phyloP scores from a whole-genome alignment of 2,797 vertebrate species.

The Gadopsis bispinosus region DNA sequence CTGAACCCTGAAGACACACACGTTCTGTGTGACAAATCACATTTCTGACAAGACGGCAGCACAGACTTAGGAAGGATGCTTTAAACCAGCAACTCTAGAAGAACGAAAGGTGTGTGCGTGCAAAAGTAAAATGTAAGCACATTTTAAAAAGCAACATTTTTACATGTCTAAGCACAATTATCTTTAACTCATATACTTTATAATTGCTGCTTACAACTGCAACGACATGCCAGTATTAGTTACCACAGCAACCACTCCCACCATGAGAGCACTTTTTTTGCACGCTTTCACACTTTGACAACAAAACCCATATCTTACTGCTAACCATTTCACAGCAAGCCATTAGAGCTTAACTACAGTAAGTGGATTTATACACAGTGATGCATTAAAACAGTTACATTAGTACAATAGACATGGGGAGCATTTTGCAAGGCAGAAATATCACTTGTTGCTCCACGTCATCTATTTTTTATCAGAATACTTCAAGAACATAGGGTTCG shows the following conservation, averaged over 20 bases:
- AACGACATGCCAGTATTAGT: not conserved
- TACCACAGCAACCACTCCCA: constrained; percentile 32
- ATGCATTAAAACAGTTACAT: not conserved
- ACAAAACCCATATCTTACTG: not conserved
- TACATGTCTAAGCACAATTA: not conserved
- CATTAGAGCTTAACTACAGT: not conserved
- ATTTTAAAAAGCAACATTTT: not conserved
- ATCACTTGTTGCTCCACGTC: not conserved
- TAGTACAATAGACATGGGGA: not conserved
- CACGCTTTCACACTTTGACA: not conserved
- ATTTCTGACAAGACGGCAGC: not conserved
- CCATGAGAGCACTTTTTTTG: constrained; percentile 14
- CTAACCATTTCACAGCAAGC: not conserved
- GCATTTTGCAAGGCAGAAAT: constrained; percentile 9
- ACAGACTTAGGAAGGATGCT: not conserved
- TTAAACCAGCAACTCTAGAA: not conserved
- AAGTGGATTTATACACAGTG: not conserved
- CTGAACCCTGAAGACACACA: constrained; percentile 89
- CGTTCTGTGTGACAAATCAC: not conserved
- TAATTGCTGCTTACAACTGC: not conserved
- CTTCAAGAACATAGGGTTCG: not conserved
- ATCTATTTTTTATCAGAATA: constrained; percentile 1
- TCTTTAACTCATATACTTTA: not conserved
- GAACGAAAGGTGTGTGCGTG: not conserved
- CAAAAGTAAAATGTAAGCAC: not conserved